Evolutionary conservation across 2,113 vertebrate genomes (phyloP).

Genomic region (Butorides virescens): DNA sequence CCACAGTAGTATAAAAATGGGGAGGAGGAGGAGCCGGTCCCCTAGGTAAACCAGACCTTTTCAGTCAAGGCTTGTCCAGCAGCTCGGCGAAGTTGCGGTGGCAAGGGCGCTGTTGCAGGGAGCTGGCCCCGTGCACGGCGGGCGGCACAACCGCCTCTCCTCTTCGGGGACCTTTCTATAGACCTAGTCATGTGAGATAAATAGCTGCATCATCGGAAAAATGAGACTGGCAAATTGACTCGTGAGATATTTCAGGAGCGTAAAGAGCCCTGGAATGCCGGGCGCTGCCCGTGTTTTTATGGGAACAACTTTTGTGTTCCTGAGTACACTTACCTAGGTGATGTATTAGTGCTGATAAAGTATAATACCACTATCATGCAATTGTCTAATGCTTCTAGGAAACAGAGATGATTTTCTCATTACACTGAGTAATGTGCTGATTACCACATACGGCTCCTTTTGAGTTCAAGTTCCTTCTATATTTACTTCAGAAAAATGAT

Average conservation of each 20-base stretch:
- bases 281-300: background rate
- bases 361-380: slow-evolving; percentile 4
- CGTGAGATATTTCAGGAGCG: slow-evolving; percentile 40
- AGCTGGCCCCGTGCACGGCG: slow-evolving; percentile 9
- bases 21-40: slow-evolving; percentile 73
- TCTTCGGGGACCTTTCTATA: slow-evolving; percentile 73
- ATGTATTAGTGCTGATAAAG: background rate
- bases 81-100: slow-evolving; percentile 54
- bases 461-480: slow-evolving; percentile 3
- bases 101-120: slow-evolving; percentile 54
- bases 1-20: slow-evolving; percentile 81
- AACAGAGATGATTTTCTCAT: slow-evolving; percentile 52
- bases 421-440: slow-evolving; percentile 26
- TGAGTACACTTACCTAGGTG: background rate
- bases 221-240: slow-evolving; percentile 72
- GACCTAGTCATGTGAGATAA: slow-evolving; percentile 82
- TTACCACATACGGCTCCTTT: slow-evolving; percentile 37
- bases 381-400: slow-evolving; percentile 11
- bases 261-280: slow-evolving; percentile 52
- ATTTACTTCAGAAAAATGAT: slow-evolving; percentile 38
- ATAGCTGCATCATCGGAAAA: slow-evolving; percentile 76
- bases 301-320: background rate
- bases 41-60: slow-evolving; percentile 80
- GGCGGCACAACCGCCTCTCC: slow-evolving; percentile 28
- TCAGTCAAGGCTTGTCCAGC: slow-evolving; percentile 68